Base-by-base conservation (phyloP, 1,140 invertebrate genomes). In the Penaeus indicus region DNA sequence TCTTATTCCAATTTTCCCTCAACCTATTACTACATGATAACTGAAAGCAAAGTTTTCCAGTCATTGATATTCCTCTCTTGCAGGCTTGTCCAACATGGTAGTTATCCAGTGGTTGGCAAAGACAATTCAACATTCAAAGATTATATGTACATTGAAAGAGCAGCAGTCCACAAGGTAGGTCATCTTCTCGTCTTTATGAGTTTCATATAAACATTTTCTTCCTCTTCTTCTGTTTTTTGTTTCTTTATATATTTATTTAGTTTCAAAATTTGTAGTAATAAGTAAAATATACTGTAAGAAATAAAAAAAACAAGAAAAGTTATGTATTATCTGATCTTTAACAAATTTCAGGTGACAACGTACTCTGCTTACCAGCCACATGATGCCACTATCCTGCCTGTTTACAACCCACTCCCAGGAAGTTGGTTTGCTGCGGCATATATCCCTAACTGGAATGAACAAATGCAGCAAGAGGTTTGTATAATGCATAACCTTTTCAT, bases 341-440 rank as follows among this genome's bases (percentile, higher is more conserved):
- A 54, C 5, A 54, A 13, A 11, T 25, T 92, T 92, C 91, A 92
- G 25, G 84, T 94, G 91, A 89, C 90, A 93, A 32, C 92, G 94
- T 80, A 94, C 94, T 91, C 92, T 91, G 64, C 95, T 93, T 84
- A 92, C 94, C 91, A 94, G 93, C 67, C 92, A 92, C 82, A 92
- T 93, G 90, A 92, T 94, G 64, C 93, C 92, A 87, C 93, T 18
- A 91, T 94, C 80, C 91, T 95, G 62, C 94, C 93, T 88, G 93
- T 95, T 22, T 93, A 94, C 22, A 94, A 94, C 75, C 96, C 96
- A 0, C 92, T 94, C 18, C 94, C 96, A 0, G 96, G 96, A 3
- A 95, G 95, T 91, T 97, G 96, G 96, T 97, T 95, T 93, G 95
- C 95, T 1, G 94, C 96, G 60, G 95, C 95, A 11, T 97, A 96